Evolutionary conservation across 2,888 invertebrate genomes (phyloP), one percentile per base, ranked within the genome.

Genomic region (Noctua janthina): DNA sequence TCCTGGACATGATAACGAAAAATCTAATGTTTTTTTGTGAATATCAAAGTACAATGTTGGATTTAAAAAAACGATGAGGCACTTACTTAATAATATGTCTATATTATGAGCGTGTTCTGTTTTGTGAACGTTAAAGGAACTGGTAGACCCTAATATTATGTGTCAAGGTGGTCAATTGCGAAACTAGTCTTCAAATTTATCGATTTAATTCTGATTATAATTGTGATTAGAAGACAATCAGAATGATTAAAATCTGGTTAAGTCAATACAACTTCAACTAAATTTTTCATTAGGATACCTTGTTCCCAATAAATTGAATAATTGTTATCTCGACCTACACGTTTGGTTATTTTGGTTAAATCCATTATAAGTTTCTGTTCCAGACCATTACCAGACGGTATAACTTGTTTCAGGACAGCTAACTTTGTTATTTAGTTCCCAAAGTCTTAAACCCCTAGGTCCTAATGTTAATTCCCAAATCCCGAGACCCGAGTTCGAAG

Each of bases 401-500:
- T 29, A 78, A 76, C 77, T 79, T 76, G 66, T 76, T 71, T 23
- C n/a, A 54, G 43, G 66, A 74, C 46, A 72, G 51, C 68, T 84
- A 85, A 87, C 87, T 85, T 78, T 39, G 74, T 87, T 67, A 84
- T 70, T 79, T 64, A 87, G 87, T 82, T 87, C n/a, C 29, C 76
- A 82, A 87, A 87, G 77, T 78, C 87, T 76, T 73, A 73, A 69
- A 70, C 81, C 81, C 73, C 71, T 67, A 35, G 74, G 84, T 81
- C 68, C 56, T 79, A 78, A 87, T 81, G 70, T 78, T 68, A 84
- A 84, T 86, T 79, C 73, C 66, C 23, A 79, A 87, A 85, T 46
- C 78, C 49, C 62, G 1, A 51, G 68, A 49, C 43, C 43, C 59
- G 59, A 87, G 59, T 85, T 78, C 3, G 39, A 66, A 84, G 39